Conservation (phyloP, 2,113 vertebrate genomes). For the Cygnus atratus region DNA sequence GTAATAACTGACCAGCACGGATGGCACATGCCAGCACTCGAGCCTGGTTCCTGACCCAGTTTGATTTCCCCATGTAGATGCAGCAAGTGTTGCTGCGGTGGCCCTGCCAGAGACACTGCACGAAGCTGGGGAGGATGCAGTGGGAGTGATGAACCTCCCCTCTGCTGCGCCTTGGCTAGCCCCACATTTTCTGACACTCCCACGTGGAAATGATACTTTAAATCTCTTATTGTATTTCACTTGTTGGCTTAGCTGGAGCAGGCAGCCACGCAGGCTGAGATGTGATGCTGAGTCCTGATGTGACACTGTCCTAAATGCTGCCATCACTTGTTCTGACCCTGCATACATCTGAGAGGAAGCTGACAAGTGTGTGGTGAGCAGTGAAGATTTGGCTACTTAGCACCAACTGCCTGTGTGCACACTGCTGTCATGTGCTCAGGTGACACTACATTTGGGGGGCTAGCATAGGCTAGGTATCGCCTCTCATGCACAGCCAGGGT, state of each 20-base stretch:
- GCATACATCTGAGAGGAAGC: rapidly evolving
- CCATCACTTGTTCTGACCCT: background rate
- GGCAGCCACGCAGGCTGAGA: background rate
- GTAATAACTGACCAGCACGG: rapidly evolving
- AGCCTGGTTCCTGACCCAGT: background rate
- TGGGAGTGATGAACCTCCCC: background rate
- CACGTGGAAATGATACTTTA: background rate
- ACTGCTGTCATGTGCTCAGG: background rate
- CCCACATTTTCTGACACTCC: rapidly evolving
- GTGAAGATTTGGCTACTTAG: background rate
- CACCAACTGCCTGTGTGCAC: background rate
- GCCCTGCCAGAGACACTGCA: background rate
- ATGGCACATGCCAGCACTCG: rapidly evolving
- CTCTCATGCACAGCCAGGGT: background rate
- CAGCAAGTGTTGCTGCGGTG: background rate
- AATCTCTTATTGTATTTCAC: background rate
- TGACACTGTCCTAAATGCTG: background rate
- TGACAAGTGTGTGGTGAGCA: background rate
- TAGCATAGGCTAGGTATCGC: background rate
- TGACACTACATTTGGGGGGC: background rate
- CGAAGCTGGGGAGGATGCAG: background rate
- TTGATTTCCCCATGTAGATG: rapidly evolving
- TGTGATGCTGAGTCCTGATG: background rate
- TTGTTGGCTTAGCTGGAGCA: rapidly evolving
- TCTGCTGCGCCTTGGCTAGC: background rate